Conservation (phyloP, 2,888 invertebrate species). For the Polymixis flavicincta region DNA sequence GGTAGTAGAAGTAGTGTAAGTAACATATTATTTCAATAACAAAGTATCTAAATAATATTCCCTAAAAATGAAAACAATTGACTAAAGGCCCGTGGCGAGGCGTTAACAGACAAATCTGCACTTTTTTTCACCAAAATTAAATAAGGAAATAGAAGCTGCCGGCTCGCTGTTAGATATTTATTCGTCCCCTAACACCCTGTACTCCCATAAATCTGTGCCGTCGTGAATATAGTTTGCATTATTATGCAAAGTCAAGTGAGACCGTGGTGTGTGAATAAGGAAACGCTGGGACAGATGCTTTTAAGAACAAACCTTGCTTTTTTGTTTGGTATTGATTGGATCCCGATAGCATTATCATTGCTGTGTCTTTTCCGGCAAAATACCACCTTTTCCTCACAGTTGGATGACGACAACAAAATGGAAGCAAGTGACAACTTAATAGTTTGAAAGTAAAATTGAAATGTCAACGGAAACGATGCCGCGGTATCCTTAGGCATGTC, state of each 20-base stretch:
- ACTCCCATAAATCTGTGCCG: constrained; percentile 80
- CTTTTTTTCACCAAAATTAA: constrained; percentile 55
- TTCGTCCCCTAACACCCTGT: constrained; percentile 79
- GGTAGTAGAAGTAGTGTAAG: too few species aligned
- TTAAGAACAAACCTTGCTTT: constrained; percentile 56
- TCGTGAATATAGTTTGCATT: constrained; percentile 86
- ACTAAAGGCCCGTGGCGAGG: constrained; percentile 8
- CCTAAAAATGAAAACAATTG: constrained; percentile 3
- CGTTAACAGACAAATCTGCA: constrained; percentile 47
- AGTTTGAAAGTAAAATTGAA: too few species aligned
- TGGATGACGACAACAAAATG: background rate
- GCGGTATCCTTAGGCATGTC: too few species aligned
- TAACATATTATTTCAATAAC: background rate
- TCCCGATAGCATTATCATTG: background rate
- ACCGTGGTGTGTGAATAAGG: constrained; percentile 74
- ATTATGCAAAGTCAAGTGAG: constrained; percentile 84
- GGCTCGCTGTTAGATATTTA: constrained; percentile 76
- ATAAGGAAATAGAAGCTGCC: constrained; percentile 71
- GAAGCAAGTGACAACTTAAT: too few species aligned
- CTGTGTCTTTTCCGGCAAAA: background rate
- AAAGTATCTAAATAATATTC: background rate
- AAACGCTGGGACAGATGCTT: constrained; percentile 68
- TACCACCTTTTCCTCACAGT: too few species aligned
- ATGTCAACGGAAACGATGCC: too few species aligned
- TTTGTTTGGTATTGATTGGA: constrained; percentile 56